Evolutionary conservation across 2,113 vertebrate genomes (phyloP).

Genomic region (Oxyura jamaicensis): DNA sequence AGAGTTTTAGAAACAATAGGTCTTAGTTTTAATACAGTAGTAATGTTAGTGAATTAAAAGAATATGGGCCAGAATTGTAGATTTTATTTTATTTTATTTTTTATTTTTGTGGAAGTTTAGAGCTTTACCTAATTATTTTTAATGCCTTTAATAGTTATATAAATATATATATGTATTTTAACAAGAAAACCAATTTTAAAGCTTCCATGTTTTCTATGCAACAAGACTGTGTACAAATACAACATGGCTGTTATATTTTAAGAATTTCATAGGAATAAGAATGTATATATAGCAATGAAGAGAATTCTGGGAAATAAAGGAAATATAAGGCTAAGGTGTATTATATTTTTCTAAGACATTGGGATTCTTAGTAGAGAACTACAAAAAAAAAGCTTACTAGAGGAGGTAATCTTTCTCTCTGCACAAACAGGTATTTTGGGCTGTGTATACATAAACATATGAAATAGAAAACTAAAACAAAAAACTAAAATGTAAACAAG

Average conservation of each 20-base stretch:
- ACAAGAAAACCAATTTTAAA: neutral
- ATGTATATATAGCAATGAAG: neutral
- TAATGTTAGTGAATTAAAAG: neutral
- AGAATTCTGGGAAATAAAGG: neutral
- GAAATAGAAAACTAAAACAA: neutral
- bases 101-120: neutral
- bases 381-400: neutral
- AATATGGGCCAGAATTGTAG: neutral
- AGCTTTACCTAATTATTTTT: neutral
- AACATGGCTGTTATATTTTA: neutral
- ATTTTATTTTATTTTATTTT: neutral
- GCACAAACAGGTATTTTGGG: neutral
- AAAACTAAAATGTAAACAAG: neutral
- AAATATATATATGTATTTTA: neutral
- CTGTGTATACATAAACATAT: accelerated
- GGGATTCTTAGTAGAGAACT: neutral
- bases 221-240: neutral
- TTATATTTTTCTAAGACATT: neutral
- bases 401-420: neutral
- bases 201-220: neutral
- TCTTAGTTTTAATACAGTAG: neutral
- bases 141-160: neutral
- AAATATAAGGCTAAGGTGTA: neutral
- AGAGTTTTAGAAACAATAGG: neutral
- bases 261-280: neutral